phyloP scores from a whole-genome alignment of 1,140 invertebrate species.

The Fopius arisanus region DNA sequence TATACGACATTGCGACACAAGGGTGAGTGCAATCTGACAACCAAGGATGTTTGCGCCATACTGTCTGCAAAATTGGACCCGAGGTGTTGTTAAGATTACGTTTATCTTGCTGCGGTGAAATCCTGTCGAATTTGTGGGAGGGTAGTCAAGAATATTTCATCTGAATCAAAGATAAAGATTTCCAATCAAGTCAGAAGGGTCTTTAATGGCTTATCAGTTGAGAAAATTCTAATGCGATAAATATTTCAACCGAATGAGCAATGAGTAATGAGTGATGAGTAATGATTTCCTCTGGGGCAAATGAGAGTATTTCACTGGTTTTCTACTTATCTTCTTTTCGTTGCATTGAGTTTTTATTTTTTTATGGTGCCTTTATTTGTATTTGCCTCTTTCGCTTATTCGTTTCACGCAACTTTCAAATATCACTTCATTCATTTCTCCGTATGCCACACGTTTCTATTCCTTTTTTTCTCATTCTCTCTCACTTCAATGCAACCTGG shows the following conservation, averaged over 20 bases:
- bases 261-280: no score
- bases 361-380: not conserved
- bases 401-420: not conserved
- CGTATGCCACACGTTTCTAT: not conserved
- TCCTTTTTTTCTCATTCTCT: not conserved
- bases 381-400: not conserved
- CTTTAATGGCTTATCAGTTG: no score
- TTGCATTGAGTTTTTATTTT: not conserved
- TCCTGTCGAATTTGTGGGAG: not conserved
- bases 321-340: not conserved
- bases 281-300: not conserved
- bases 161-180: not conserved
- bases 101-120: not conserved
- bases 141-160: not conserved
- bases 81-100: not conserved
- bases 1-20: conserved; percentile 12
- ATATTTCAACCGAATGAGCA: no score
- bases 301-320: not conserved
- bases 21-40: not conserved
- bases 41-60: not conserved
- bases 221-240: no score
- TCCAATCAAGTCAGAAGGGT: not conserved
- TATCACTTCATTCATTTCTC: not conserved
- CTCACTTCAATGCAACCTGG: not conserved
- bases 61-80: not conserved